Evolutionary conservation across 2,888 invertebrate genomes (phyloP), one percentile per base, ranked within the genome.

Genomic region (Crioceris asparagi): DNA sequence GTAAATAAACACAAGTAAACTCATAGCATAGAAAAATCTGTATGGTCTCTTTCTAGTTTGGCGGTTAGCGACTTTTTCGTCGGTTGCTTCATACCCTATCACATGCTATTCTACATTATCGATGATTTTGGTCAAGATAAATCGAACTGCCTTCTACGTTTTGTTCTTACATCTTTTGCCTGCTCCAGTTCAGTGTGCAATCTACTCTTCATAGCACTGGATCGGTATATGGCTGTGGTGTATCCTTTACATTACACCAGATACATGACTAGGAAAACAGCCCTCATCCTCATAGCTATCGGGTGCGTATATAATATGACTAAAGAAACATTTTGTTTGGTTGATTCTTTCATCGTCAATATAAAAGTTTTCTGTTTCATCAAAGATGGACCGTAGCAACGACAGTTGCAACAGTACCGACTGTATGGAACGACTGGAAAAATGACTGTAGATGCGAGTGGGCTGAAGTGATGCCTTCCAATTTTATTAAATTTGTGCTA

Each of bases 121-220:
- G 67, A 70, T 40, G 48, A 45, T 21, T 69, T 83, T 50, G 77
- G 77, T 23, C 62, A 65, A 31, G 68, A 71, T 47, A 73, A 77
- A 49, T 68, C 66, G 54, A 72, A 76, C 15, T 85, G 85, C 52
- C 59, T 85, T 32, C 66, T 81, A 57, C 67, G 81, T 49, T 85
- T 83, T 64, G 79, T 81, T 36, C 67, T 83, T 36, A 77, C 82
- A 46, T 76, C 78, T 48, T 70, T 83, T 55, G 83, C 83, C 43
- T 84, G 84, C 57, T 75, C 79, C 50, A 83, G 82, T 33, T 85
- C 84, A 48, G 79, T 85, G 52, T 76, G 77, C 65, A 85, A 84
- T 60, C 70, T 86, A 48, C 76, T 83, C 53, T 75, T 79, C 33
- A 83, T 86, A 47, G 85, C 85, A 18, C 70, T 81, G 41, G 86